Evolutionary conservation across 92 coral and sea anemone genomes (phyloP).

Genomic region (Epizoanthus scotinus): DNA sequence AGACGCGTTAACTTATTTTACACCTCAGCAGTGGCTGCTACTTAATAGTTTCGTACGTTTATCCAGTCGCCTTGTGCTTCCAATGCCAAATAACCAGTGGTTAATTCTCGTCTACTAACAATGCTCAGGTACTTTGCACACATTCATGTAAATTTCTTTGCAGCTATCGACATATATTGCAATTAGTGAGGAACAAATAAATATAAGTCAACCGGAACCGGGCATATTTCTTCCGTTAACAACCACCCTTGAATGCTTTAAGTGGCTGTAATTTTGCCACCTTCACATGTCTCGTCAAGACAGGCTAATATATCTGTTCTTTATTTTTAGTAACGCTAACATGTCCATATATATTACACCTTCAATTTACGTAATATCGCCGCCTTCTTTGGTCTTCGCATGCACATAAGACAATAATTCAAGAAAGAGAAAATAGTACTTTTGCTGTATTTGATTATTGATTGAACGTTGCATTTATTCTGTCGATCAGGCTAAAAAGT

Average conservation of each 20-base stretch:
- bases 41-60: neutral
- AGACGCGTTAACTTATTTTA: slow-evolving; percentile 29
- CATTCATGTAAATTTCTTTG: slow-evolving; percentile 39
- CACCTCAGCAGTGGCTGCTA: slow-evolving; percentile 10
- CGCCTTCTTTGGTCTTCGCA: neutral
- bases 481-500: slow-evolving; percentile 3
- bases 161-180: slow-evolving; percentile 33
- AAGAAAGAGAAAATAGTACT: neutral
- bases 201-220: slow-evolving; percentile 32
- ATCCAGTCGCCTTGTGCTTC: neutral
- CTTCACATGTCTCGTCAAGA: neutral
- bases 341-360: neutral
- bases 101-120: slow-evolving; percentile 7
- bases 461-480: neutral
- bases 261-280: neutral
- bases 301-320: neutral
- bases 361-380: neutral
- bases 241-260: slow-evolving; percentile 5
- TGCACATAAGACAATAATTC: neutral
- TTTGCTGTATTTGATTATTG: neutral
- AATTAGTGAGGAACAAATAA: slow-evolving; percentile 16
- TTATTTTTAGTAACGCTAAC: slow-evolving; percentile 24
- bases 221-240: slow-evolving; percentile 15
- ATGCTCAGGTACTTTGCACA: slow-evolving; percentile 22
- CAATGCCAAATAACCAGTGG: neutral